Base-by-base conservation (phyloP, 2,113 vertebrate species). In the Prinia subflava region DNA sequence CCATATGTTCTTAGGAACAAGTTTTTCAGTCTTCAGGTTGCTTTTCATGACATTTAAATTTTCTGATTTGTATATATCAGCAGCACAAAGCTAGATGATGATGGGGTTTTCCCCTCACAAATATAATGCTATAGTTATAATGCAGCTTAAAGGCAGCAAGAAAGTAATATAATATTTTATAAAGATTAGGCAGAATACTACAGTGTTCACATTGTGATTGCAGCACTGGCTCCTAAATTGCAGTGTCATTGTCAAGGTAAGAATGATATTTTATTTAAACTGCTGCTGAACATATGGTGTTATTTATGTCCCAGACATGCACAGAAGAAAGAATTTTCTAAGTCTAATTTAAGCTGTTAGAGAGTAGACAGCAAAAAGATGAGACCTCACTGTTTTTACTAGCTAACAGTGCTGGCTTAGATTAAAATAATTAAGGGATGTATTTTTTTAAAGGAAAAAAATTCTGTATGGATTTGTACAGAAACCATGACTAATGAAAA, bases 1-100 rank as follows among this genome's bases (percentile, higher is more conserved):
- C 97, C 98, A 97, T 97, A 98, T 97, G 97, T 96, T 98, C 94
- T 94, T 95, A 97, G 82, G 95, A 97, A 94, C 84, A 96, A 96
- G 94, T 96, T 96, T 97, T 97, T 98, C 91, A 90, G 84, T 95
- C 90, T 70, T 56, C 94, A 87, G 96, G 96, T 97, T 96, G 91
- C 90, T 97, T 80, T 74, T 96, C 90, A 92, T 78, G 96, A 95
- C 95, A 97, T 95, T 97, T 85, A 94, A 87, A 84, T 96, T 97
- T 96, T 97, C 94, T 96, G 94, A 95, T 95, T 90, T 97, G 92
- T 95, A 71, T 85, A 69, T 81, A 59, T 56, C 22, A 0, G 35
- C 68, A 90, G 47, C 39, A 68, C 50, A 71, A 73, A 78, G 16
- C 39, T 47, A 37, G 52, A 75, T 68, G 80, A 35, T 47, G 42